These are phyloP conservation scores for Oppia nitens DNA, from an alignment of 1,140 invertebrate species.

Conservation along the genomic window DNA sequence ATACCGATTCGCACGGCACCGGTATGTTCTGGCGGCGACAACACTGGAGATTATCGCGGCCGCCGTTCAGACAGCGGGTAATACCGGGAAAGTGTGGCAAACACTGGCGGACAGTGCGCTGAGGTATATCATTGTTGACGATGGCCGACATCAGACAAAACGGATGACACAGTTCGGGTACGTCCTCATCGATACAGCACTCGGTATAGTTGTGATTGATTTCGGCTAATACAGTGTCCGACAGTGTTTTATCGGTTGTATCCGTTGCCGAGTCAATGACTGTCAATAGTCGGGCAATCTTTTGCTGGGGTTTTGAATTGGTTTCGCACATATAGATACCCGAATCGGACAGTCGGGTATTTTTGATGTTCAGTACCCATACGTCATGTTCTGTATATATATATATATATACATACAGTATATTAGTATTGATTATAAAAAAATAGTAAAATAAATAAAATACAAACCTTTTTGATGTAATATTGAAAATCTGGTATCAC, in stretches of 20 bases:
- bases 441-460: neutral
- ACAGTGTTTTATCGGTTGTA: constrained; percentile 17
- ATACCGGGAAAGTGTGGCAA: constrained; percentile 56
- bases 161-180: constrained; percentile 46
- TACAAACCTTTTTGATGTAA: constrained; percentile 47
- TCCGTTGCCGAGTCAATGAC: constrained; percentile 28
- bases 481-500: constrained; percentile 46
- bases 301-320: constrained; percentile 55
- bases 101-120: constrained; percentile 48
- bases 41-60: constrained; percentile 62
- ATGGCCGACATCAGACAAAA: constrained; percentile 59
- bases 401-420: too few relatives aligned
- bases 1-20: constrained; percentile 64
- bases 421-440: neutral
- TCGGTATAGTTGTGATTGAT: constrained; percentile 44
- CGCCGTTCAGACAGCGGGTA: constrained; percentile 48
- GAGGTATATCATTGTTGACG: constrained; percentile 59
- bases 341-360: constrained; percentile 44
- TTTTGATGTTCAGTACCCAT: constrained; percentile 60
- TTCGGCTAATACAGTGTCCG: constrained; percentile 5
- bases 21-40: constrained; percentile 60
- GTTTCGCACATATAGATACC: constrained; percentile 64
- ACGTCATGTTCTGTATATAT: constrained; percentile 47
- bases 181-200: constrained; percentile 49
- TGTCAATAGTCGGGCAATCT: constrained; percentile 52